Evolutionary conservation across 2,888 invertebrate genomes (phyloP).

Genomic region (Eupithecia centaureata): DNA sequence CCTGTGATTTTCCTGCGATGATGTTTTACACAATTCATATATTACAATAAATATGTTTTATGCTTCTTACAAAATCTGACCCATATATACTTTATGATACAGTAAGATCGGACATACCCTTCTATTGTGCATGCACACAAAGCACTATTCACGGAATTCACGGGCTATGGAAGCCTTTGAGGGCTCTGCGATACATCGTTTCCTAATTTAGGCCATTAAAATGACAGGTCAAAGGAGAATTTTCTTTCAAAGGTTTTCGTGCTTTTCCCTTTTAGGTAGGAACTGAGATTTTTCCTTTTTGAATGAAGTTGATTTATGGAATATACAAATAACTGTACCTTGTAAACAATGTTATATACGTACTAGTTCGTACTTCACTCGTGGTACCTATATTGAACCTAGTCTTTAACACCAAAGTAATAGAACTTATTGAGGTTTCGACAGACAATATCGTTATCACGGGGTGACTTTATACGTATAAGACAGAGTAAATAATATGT

Average conservation of each 20-base stretch:
- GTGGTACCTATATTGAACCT: neutral
- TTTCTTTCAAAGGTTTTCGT: constrained; percentile 8
- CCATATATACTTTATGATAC: constrained; percentile 28
- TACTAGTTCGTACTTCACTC: too few species aligned
- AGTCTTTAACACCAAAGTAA: neutral
- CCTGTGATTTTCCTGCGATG: neutral
- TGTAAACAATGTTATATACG: too few species aligned
- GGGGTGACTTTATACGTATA: too few species aligned
- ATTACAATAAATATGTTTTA: too few species aligned
- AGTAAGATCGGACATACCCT: constrained; percentile 27
- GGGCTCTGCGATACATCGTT: constrained; percentile 35
- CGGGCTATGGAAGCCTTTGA: constrained; percentile 23
- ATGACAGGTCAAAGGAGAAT: constrained; percentile 28
- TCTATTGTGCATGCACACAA: constrained; percentile 36
- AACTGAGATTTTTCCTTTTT: neutral
- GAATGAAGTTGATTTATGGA: neutral
- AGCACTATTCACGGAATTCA: constrained; percentile 32
- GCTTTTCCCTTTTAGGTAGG: neutral
- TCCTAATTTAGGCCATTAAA: constrained; percentile 41
- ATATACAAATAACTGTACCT: neutral
- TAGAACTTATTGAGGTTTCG: too few species aligned
- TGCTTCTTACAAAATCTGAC: constrained; percentile 24
- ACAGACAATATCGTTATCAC: too few species aligned
- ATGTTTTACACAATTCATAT: too few species aligned
- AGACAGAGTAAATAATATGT: too few species aligned